Base-by-base conservation (phyloP, 2,797 vertebrate genomes). In the Acipenser ruthenus region DNA sequence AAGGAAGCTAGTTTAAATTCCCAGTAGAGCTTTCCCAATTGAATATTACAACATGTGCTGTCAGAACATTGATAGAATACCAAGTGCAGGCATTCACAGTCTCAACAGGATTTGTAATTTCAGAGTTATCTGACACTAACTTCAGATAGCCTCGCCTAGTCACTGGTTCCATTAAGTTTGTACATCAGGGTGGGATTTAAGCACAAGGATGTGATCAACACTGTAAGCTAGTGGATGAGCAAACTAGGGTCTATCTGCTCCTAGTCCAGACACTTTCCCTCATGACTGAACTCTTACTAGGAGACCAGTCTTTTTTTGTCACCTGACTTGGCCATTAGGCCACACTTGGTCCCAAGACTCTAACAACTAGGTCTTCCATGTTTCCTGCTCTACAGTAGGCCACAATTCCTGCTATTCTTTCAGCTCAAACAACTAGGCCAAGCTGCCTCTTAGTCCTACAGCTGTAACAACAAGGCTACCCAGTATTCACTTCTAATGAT, bases 261-360 rank as follows among this genome's bases (percentile, higher is more conserved):
- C 23, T 2, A 37, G 23, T 37, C 23, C 23, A 37, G 4, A 50
- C 15, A 49, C 10, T 56, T 5, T n/a, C 70, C 23, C 37, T 75
- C 77, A 77, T 77, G 76, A 51, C 68, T 8, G 47, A 56, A 37
- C 56, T 59, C 60, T 67, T 79, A 77, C 79, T 73, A 64, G 67
- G 71, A 80, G 80, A 77, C 1, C 23, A 37, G 23, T 37, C 23
- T 37, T 37, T 37, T 23, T 37, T 37, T 37, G 23, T 37, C 23
- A 37, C 4, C 23, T 37, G 23, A 37, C 23, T 37, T 37, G 23
- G 23, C 23, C 23, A 23, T 23, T 23, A 23, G 23, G 23, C 23
- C 23, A 23, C 23, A 23, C 1, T 23, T 23, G 15, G 15, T 18
- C 1, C 15, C 15, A 18, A 18, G 15, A 18, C 15, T 18, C 15